Evolutionary conservation across 2,888 invertebrate genomes (phyloP), one percentile per base, ranked within the genome.

Genomic region (Tenthredo notha): DNA sequence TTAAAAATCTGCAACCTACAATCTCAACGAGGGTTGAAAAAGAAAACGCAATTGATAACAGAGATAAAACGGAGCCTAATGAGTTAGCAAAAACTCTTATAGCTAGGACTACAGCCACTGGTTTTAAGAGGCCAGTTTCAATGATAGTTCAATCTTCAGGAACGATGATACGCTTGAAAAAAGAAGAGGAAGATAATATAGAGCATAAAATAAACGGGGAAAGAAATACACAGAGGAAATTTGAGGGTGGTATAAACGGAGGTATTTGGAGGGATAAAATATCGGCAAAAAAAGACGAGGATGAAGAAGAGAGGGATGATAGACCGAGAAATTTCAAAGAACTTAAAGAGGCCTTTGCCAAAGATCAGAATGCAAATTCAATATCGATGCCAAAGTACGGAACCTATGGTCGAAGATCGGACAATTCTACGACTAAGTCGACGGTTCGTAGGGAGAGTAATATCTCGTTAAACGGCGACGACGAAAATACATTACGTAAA

Each of bases 271-370:
- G 40, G 18, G 43, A 43, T 74, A 1, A 72, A n/a, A 18, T 21
- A 10, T 43, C 43, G 4, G 74, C 6, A 33, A 54, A 77, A 77
- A 77, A 77, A 77, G 33, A 50, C 3, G 50, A 54, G 10, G 43
- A 7, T 15, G 43, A 50, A 50, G 33, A 54, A 15, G 84, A 77
- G 21, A 88, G 91, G 72, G 91, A 92, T 67, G 89, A 89, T 0
- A 89, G 86, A 85, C 87, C 89, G 33, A 87, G 92, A 7, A 92
- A 91, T 84, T 92, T 93, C 84, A 88, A 86, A 80, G 91, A 92
- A 78, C 84, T 92, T 18, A 88, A 92, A 0, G 92, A 91, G 84
- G 87, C 92, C 0, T 93, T 93, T 78, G 92, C 91, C 67, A 70
- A 37, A 29, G 83, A 65, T 21, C 67, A 65, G 25, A 65, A 33